phyloP scores from a whole-genome alignment of 2,113 vertebrate species.

The Scatophagus argus region DNA sequence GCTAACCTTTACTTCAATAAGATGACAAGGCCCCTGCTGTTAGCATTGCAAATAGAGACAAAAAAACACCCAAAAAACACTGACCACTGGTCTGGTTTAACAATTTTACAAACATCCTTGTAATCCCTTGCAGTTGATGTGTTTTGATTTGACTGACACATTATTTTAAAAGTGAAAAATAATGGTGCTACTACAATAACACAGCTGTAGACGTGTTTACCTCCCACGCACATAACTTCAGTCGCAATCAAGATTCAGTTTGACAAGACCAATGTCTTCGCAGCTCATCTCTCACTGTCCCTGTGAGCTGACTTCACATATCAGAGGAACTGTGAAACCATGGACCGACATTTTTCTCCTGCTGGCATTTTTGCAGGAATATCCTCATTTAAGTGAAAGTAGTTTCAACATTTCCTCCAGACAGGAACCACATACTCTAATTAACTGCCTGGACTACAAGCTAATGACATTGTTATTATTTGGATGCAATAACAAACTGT shows the following conservation, averaged over 20 bases:
- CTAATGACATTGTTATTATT: not conserved
- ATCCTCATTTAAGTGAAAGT: conserved; percentile 8
- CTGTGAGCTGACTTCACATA: conserved; percentile 38
- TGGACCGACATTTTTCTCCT: conserved; percentile 14
- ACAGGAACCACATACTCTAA: conserved; percentile 18
- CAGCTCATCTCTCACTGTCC: conserved; percentile 41
- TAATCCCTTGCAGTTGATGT: not conserved
- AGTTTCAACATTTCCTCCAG: conserved; percentile 18
- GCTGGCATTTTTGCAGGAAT: conserved; percentile 24
- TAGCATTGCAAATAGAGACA: not conserved
- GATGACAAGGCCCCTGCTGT: no score
- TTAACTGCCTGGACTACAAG: not conserved
- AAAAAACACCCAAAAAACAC: no score
- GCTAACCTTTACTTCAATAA: no score
- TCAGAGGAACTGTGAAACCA: conserved; percentile 15
- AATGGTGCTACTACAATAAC: conserved; percentile 11
- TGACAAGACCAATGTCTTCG: conserved; percentile 47
- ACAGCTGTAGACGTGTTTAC: not conserved
- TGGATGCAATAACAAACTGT: not conserved
- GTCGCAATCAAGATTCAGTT: conserved; percentile 16
- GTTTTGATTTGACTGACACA: not conserved
- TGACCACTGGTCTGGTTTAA: not conserved
- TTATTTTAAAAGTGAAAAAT: conserved; percentile 4
- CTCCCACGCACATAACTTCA: conserved; percentile 3
- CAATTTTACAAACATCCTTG: not conserved